Base-by-base conservation (phyloP, 2,888 invertebrate genomes). In the Andrena bucephala region DNA sequence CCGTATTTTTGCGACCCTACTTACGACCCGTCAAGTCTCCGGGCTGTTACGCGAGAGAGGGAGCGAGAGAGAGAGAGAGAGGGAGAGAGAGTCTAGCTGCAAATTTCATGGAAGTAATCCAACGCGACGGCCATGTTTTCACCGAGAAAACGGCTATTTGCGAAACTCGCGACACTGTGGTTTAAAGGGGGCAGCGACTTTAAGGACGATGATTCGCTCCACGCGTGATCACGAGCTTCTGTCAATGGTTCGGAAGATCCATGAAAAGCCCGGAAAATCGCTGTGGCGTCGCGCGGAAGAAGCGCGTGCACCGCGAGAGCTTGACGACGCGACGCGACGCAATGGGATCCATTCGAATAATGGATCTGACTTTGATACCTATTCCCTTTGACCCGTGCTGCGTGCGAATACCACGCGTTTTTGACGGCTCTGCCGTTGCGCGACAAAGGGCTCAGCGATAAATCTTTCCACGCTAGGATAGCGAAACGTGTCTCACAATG, bases 261-360 rank as follows among this genome's bases (percentile, higher is more conserved):
- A 10, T 31, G 63, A 60, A 50, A 77, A 77, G 60, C 52, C 20
- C 50, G 54, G 13, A 72, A 78, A 83, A 75, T 79, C 77, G 79
- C 33, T 59, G 36, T 50, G 52, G 42, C 27, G 65, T n/a, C 20
- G 3, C 10, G 31, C 24, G n/a, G 69, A 63, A 75, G 50, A 57
- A 31, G 6, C 72, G 52, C 33, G 27, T 0, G 29, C 2, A 4
- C 36, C 57, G n/a, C 2, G 27, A 5, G 33, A 48, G 52, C 10
- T 62, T 33, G 52, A 4, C 36, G 63, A 3, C 52, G 36, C 60
- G 50, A 78, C 54, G 20, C 60, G 50, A 78, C 54, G 20, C 54
- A 24, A 54, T 67, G 85, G 54, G 74, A 81, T 80, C 74, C 83
- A 86, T 84, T 84, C 78, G 74, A 84, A 86, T 86, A 87, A 88